Base-by-base conservation (phyloP, 2,888 invertebrate species). In the Lasioglossum malachurum region DNA sequence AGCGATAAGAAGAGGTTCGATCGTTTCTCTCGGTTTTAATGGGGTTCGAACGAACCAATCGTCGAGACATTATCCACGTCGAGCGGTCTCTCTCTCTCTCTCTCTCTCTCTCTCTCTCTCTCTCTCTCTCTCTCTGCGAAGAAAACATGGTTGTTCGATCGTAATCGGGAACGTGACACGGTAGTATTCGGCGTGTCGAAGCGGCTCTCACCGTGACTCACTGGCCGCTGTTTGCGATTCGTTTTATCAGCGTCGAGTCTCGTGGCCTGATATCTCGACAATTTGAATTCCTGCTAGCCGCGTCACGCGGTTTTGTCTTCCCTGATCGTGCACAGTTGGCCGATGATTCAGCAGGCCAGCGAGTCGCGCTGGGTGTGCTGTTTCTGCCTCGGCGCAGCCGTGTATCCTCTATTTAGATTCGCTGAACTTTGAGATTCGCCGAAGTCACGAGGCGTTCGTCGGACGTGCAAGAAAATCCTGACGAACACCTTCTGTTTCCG, bases 251-350 rank as follows among this genome's bases (percentile, higher is more conserved):
- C 64, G 7, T 44, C 31, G 31, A 31, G 64, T 23, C 60, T 23
- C 64, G 64, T 46, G 31, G 27, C 64, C 31, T 60, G 75, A 76
- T 76, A 60, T 41, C 75, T 60, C 75, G 75, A 44, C 31, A 23
- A 64, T 19, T 76, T 27, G 19, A 76, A 76, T 76, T 76, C 27
- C 5, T 27, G n/a, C 41, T 12, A 27, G 69, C 75, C 41, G 75
- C 38, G 60, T 75, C 60, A 31, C 75, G 27, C 64, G 75, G 41
- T 27, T 31, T 31, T 76, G 53, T 60, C 60, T 76, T 76, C 41
- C 27, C 44, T 27, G 31, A 44, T 44, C 75, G n/a, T 60, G 75
- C n/a, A 31, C 41, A 44, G 44, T 44, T 44, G 31, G 38, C 60
- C 53, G 41, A 41, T 64, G 44, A 64, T 64, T 76, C 44, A 44